These are phyloP conservation scores for Tribolium castaneum DNA, from an alignment of 1,140 invertebrate species.

Conservation along the genomic window DNA sequence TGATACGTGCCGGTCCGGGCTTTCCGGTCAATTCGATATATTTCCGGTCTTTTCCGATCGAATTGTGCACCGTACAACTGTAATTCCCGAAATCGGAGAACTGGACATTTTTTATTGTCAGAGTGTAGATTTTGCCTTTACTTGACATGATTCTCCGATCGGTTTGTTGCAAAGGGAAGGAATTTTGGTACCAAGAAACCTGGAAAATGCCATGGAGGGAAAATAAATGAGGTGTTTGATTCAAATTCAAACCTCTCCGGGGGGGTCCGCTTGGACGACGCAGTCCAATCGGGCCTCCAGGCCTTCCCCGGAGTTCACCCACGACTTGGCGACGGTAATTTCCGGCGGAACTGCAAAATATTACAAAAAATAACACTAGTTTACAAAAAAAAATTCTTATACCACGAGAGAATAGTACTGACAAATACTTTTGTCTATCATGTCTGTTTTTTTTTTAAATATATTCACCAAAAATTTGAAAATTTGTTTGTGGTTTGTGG, in stretches of 20 bases:
- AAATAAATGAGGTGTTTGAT: background rate
- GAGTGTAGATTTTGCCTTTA: slow-evolving; percentile 63
- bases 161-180: slow-evolving; percentile 65
- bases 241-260: slow-evolving; percentile 69
- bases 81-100: slow-evolving; percentile 68
- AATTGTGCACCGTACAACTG: slow-evolving; percentile 78
- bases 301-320: slow-evolving; percentile 80
- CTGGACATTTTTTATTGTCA: slow-evolving; percentile 65
- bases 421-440: too few species aligned
- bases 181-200: slow-evolving; percentile 66
- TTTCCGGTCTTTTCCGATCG: slow-evolving; percentile 72
- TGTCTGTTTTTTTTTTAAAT: too few species aligned
- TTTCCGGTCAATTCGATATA: slow-evolving; percentile 75
- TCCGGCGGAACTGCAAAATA: slow-evolving; percentile 71
- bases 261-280: slow-evolving; percentile 78
- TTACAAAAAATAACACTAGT: background rate
- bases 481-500: too few species aligned
- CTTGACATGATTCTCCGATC: slow-evolving; percentile 65
- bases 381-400: slow-evolving; percentile 2
- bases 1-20: slow-evolving; percentile 74
- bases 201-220: slow-evolving; percentile 39
- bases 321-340: slow-evolving; percentile 76
- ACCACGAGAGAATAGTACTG: too few species aligned
- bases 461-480: too few species aligned
- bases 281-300: slow-evolving; percentile 79